Evolutionary conservation across 2,888 invertebrate species (phyloP), one percentile per base, ranked within the genome.

Genomic region (Pristionchus entomophagus): DNA sequence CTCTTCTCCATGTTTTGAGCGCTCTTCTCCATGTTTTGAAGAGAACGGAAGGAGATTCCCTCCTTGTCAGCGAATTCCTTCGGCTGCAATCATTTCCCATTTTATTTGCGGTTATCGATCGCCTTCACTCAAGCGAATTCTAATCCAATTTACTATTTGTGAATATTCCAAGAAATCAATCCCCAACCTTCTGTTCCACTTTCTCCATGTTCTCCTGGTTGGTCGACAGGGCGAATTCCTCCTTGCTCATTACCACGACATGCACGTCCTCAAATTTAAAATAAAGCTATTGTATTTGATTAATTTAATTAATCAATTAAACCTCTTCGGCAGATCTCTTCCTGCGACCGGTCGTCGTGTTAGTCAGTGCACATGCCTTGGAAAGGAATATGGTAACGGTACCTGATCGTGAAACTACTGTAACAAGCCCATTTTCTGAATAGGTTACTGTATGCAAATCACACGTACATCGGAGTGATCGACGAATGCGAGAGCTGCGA

Each of bases 171-270:
- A 62, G 32, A 62, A 14, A n/a, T 59, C n/a, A 22, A 2, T 35
- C 17, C 35, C 29, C 29, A 14, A 83, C 83, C 41, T 62, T 59
- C 26, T 62, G 38, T 6, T 83, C 83, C 19, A 83, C 83, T 19
- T 26, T 83, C 62, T 83, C 53, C 83, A 83, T 83, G 32, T 83
- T 83, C 19, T 41, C 45, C 22, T 41, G 26, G 19, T 83, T 83
- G 8, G 14, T 26, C 0, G 38, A 26, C 17, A 83, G 59, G 10
- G 2, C 45, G 83, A 84, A 84, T 2, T 45, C 12, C 10, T 53
- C 35, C 22, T n/a, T 32, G 59, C 38, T 38, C 22, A 65, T 38
- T 4, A 84, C 65, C 2, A 49, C 41, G 2, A 65, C 65, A 12
- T 59, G 62, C 10, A 65, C n/a, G n/a, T n/a, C n/a, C 69, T 29